Conservation (phyloP, 2,888 invertebrate species). For the Melolontha melolontha region DNA sequence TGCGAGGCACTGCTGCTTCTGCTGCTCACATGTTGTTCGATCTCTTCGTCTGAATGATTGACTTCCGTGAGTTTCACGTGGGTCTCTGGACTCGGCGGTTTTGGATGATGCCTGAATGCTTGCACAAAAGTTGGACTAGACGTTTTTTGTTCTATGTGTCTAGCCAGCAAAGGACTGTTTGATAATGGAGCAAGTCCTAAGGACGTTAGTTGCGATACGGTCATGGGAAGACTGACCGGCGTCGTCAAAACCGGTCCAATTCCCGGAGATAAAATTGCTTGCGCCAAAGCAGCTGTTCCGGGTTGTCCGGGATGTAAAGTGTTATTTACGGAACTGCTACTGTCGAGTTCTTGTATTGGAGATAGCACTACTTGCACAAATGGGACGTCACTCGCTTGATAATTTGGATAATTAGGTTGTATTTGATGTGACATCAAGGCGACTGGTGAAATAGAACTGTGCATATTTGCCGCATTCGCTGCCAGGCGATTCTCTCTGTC, state of each 20-base stretch:
- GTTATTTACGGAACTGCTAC: constrained; percentile 77
- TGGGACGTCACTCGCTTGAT: constrained; percentile 72
- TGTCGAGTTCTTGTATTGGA: constrained; percentile 87
- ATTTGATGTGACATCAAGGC: constrained; percentile 76
- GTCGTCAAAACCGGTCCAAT: constrained; percentile 66
- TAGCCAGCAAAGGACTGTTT: constrained; percentile 64
- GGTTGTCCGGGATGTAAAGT: constrained; percentile 79
- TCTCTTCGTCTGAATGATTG: constrained; percentile 46
- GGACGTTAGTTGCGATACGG: constrained; percentile 72
- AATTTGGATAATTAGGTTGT: constrained; percentile 63
- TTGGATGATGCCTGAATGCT: constrained; percentile 46
- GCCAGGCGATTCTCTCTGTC: constrained; percentile 76
- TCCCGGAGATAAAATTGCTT: constrained; percentile 79
- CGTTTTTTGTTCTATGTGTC: constrained; percentile 51
- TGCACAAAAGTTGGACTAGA: constrained; percentile 54
- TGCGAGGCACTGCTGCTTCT: constrained; percentile 62
- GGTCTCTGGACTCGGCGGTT: constrained; percentile 37
- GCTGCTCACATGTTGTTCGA: constrained; percentile 54
- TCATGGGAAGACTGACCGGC: constrained; percentile 70
- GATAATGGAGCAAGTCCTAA: constrained; percentile 67
- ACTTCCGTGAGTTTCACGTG: constrained; percentile 47
- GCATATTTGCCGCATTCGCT: constrained; percentile 61
- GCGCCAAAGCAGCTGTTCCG: constrained; percentile 82
- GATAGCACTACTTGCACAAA: constrained; percentile 84
- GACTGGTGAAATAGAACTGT: constrained; percentile 69